A percentile compares a stretch with the other conserved stretches of the same genome.
Conservation (phyloP, 2,888 invertebrate species). For the Tiliacea citrago region DNA sequence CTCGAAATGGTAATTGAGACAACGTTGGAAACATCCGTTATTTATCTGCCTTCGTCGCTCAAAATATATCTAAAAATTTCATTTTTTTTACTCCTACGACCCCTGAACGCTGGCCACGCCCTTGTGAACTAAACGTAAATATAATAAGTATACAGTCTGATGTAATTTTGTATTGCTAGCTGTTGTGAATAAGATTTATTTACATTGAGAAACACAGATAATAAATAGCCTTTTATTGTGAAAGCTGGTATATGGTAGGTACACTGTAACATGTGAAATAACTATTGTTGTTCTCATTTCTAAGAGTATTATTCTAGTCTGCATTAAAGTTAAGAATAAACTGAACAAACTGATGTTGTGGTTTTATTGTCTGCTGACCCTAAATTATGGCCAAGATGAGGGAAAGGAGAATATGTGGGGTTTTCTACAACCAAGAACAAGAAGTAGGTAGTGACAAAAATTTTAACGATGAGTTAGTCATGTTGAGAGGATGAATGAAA, state of each 20-base stretch:
- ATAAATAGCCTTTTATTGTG: constrained; percentile 90
- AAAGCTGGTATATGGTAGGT: constrained; percentile 88
- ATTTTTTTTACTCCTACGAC: constrained; percentile 38
- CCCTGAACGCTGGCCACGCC: constrained; percentile 71
- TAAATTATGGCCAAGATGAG: background rate
- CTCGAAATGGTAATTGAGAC: constrained; percentile 1
- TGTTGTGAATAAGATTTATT: constrained; percentile 90
- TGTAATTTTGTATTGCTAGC: constrained; percentile 90
- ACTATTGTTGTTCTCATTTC: constrained; percentile 91
- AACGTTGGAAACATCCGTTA: constrained; percentile 18
- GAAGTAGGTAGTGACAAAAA: too few species aligned
- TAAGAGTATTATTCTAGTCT: constrained; percentile 91
- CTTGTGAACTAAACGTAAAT: constrained; percentile 66
- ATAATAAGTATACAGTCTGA: constrained; percentile 81
- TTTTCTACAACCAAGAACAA: background rate
- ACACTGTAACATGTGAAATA: constrained; percentile 90
- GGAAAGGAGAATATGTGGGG: background rate
- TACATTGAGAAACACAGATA: constrained; percentile 88
- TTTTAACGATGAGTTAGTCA: too few species aligned
- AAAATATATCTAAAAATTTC: constrained; percentile 46
- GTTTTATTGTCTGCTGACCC: constrained; percentile 70
- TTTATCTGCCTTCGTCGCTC: constrained; percentile 40
- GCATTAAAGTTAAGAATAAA: constrained; percentile 91
- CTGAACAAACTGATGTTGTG: constrained; percentile 84
- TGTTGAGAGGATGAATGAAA: too few species aligned